These are phyloP conservation scores for Platalea minor DNA, from an alignment of 2,797 vertebrate genomes.

Conservation along the genomic window DNA sequence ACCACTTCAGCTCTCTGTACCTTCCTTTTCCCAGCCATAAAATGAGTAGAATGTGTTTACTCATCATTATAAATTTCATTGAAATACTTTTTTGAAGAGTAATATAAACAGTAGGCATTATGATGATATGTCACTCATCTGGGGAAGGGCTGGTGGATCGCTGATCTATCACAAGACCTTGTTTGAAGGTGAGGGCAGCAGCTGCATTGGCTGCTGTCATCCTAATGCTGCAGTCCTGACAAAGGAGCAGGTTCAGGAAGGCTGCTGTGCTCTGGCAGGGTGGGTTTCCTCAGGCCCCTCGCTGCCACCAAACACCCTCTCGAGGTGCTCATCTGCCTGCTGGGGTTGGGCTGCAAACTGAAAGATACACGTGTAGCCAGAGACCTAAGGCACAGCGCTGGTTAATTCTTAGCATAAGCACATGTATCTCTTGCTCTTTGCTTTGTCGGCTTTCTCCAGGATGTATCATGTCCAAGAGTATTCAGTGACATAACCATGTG, in stretches of 20 bases:
- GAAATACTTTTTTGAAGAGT: neutral
- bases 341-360: neutral
- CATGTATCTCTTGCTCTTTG: neutral
- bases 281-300: neutral
- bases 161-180: neutral
- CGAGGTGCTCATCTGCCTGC: neutral
- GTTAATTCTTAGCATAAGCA: neutral
- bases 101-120: neutral
- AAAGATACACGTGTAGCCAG: too few relatives aligned
- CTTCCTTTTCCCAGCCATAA: neutral
- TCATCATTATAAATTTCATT: neutral
- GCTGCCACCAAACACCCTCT: neutral
- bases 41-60: neutral
- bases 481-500: neutral
- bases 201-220: neutral
- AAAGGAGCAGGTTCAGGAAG: neutral
- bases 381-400: neutral
- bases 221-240: neutral
- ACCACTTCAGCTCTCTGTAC: neutral
- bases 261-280: neutral
- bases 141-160: neutral
- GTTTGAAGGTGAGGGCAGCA: neutral
- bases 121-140: neutral
- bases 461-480: neutral
- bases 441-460: neutral